A percentile compares a stretch with the other conserved stretches of the same genome.
Evolutionary conservation across 2,113 vertebrate species (phyloP).

Genomic region (Donacobius atricapilla): DNA sequence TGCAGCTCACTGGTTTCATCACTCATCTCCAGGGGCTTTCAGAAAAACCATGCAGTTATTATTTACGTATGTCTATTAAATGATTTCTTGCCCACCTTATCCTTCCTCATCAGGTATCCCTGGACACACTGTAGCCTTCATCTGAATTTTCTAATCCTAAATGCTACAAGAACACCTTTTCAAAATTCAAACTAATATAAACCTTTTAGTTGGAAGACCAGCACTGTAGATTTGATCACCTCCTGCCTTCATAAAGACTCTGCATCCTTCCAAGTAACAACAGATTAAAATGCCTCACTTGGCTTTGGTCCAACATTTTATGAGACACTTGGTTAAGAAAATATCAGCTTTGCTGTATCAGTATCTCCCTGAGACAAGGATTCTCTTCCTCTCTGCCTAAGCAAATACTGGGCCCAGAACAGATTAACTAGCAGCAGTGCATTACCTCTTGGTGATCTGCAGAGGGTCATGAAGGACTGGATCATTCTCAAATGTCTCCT

Average conservation of each 20-base stretch:
- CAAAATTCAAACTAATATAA: not conserved
- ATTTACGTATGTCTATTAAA: not conserved
- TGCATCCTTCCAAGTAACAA: not conserved
- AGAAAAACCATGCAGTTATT: not conserved
- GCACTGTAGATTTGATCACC: not conserved
- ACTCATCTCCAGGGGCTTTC: not conserved
- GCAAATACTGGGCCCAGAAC: not conserved
- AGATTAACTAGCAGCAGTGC: not conserved
- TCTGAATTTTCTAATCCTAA: not conserved
- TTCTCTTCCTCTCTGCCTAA: not conserved
- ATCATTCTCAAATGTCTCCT: conserved; percentile 89
- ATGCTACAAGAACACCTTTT: not conserved
- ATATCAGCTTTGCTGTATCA: not conserved
- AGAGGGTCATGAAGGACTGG: conserved; percentile 86
- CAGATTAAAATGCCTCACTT: not conserved
- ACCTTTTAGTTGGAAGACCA: not conserved
- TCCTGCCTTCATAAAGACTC: not conserved
- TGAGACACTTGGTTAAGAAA: not conserved
- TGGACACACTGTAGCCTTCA: not conserved
- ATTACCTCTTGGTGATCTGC: conserved; percentile 93
- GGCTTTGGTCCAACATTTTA: not conserved
- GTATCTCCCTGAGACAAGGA: not conserved
- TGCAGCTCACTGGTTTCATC: not conserved
- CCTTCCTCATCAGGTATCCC: not conserved
- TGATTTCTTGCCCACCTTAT: not conserved